A percentile compares a stretch with the other conserved stretches of the same genome.
Evolutionary conservation across 2,888 invertebrate genomes (phyloP).

Genomic region (Lycophotia porphyrea): DNA sequence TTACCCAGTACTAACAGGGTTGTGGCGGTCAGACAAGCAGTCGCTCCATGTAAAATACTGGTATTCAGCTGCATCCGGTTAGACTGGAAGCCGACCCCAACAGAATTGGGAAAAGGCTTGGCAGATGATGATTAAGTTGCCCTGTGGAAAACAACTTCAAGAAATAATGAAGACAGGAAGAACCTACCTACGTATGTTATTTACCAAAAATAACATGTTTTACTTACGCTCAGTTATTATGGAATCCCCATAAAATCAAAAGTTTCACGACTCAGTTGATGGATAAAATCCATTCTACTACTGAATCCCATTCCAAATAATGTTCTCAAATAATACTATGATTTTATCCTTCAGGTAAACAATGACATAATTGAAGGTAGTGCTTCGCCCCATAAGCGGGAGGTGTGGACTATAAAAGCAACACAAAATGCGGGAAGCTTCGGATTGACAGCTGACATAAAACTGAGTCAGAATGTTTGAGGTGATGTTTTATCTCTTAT

Average conservation of each 20-base stretch:
- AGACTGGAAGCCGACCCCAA: too few relatives aligned
- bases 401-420: conserved; percentile 60
- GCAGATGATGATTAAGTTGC: too few relatives aligned
- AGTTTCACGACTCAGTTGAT: not conserved
- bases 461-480: conserved; percentile 54
- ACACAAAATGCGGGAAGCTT: conserved; percentile 42
- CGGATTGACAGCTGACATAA: conserved; percentile 65
- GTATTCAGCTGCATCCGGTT: too few relatives aligned
- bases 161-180: not conserved
- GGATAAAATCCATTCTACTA: not conserved
- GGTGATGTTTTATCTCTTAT: conserved; percentile 57
- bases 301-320: conserved; percentile 13
- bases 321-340: conserved; percentile 28
- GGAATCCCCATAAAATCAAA: not conserved
- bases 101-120: too few relatives aligned
- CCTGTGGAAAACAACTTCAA: not conserved
- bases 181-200: not conserved
- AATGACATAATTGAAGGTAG: conserved; percentile 65
- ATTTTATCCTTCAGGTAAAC: conserved; percentile 53
- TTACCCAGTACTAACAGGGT: too few relatives aligned
- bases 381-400: conserved; percentile 60
- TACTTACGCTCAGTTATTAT: not conserved
- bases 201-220: not conserved
- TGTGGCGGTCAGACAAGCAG: too few relatives aligned
- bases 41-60: too few relatives aligned